Percentiles rank a stretch among this genome's conserved stretches.
Conservation (phyloP, 2,888 invertebrate species). For the Limnephilus auricula region DNA sequence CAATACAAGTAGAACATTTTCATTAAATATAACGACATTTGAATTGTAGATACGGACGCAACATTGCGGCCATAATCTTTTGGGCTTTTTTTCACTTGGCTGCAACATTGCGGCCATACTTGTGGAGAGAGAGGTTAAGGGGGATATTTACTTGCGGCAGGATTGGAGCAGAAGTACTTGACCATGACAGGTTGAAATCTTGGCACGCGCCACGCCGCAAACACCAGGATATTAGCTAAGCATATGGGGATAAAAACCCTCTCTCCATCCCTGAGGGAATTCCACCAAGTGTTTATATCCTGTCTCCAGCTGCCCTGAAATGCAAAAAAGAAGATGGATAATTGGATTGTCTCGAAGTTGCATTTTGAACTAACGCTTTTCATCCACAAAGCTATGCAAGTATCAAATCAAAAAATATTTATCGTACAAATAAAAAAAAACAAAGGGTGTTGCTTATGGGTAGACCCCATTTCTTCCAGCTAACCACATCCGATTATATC, state of each 20-base stretch:
- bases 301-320: slow-evolving; percentile 70
- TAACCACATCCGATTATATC: no score
- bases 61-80: no score
- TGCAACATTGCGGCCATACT: no score
- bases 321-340: not conserved
- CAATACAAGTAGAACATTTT: no score
- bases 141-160: slow-evolving; percentile 82
- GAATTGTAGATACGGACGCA: no score
- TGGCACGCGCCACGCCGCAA: slow-evolving; percentile 89
- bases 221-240: slow-evolving; percentile 87
- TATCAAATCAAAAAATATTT: not conserved
- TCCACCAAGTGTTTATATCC: slow-evolving; percentile 83
- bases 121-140: no score
- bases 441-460: not conserved
- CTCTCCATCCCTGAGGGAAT: slow-evolving; percentile 83
- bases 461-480: no score
- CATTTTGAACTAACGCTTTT: no score
- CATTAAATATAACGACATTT: no score
- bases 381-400: slow-evolving; percentile 32
- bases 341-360: not conserved
- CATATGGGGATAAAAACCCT: slow-evolving; percentile 89
- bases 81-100: no score
- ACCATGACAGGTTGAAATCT: slow-evolving; percentile 85
- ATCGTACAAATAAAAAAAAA: slow-evolving; percentile 24
- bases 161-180: slow-evolving; percentile 91